These are phyloP conservation scores for Rhaphigaster nebulosa DNA, from an alignment of 2,888 invertebrate genomes.

Conservation along the genomic window DNA sequence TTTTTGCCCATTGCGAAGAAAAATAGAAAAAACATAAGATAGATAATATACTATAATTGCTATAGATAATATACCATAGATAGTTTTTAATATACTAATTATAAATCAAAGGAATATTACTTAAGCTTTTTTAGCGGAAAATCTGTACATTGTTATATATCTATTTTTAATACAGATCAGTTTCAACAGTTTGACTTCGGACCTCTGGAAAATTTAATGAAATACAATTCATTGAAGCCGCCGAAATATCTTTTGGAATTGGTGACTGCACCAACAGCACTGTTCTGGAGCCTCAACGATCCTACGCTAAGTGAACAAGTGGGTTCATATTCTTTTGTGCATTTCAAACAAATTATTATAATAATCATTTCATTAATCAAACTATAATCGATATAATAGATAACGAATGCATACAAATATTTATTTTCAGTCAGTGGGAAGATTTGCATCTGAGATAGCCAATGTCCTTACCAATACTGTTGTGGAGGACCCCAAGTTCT, in stretches of 20 bases:
- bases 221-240: neutral
- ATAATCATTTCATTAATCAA: neutral
- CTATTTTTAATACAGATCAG: neutral
- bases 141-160: neutral
- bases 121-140: too few species aligned
- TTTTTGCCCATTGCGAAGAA: too few species aligned
- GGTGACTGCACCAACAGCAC: neutral
- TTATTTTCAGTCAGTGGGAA: neutral
- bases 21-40: too few species aligned
- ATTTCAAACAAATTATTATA: neutral
- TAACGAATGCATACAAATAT: neutral
- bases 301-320: neutral
- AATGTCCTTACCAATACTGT: neutral
- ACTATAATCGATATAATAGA: neutral
- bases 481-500: neutral
- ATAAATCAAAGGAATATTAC: too few species aligned
- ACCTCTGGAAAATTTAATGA: neutral
- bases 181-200: neutral
- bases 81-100: too few species aligned
- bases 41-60: too few species aligned
- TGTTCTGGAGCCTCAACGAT: constrained; percentile 2
- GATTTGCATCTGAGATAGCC: neutral
- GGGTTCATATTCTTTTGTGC: neutral
- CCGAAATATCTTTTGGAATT: constrained; percentile 1
- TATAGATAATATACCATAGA: too few species aligned